Evolutionary conservation across 2,888 invertebrate species (phyloP), one percentile per base, ranked within the genome.

Genomic region (Chloromyia formosa): DNA sequence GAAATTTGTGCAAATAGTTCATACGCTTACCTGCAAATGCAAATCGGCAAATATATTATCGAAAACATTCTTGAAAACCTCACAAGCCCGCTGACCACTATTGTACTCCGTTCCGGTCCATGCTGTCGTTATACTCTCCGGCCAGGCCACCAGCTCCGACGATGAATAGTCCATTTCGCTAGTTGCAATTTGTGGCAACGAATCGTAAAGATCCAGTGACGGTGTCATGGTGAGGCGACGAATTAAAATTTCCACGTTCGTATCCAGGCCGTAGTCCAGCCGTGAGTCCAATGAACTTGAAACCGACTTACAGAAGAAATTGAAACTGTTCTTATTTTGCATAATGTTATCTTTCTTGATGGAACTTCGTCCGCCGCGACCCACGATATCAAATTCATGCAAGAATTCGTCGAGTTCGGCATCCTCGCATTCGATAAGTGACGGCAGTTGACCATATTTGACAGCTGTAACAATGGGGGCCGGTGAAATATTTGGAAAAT

Each of bases 361-460:
- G 76, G 90, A 87, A 75, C 88, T 89, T 78, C 87, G 87, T 2
- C 88, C 88, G 7, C 27, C 27, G 60, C 89, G 86, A 81, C 91
- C 90, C 10, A 90, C 83, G 77, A 90, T 88, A 79, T 91, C 91
- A 77, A 91, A 89, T 77, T 91, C 91, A 78, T 92, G 93, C 0
- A 93, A 85, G 76, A 93, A 90, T 79, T 93, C 94, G 81, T 94
- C 94, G 0, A 92, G 87, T 80, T 94, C 94, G 0, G 93, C 93
- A 81, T 94, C 94, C 77, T 94, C 94, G 0, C 93, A 93, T 82
- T 94, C 94, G 45, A 91, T 89, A 14, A 93, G 88, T 18, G 92
- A 92, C 0, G 92, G 91, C 61, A 93, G 82, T 77, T 87, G 87
- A 22, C 83, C 83, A 77, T 83, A 84, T 79, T 84, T 84, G 1